Evolutionary conservation across 2,113 vertebrate genomes (phyloP).

Genomic region (Brienomyrus longianalis): DNA sequence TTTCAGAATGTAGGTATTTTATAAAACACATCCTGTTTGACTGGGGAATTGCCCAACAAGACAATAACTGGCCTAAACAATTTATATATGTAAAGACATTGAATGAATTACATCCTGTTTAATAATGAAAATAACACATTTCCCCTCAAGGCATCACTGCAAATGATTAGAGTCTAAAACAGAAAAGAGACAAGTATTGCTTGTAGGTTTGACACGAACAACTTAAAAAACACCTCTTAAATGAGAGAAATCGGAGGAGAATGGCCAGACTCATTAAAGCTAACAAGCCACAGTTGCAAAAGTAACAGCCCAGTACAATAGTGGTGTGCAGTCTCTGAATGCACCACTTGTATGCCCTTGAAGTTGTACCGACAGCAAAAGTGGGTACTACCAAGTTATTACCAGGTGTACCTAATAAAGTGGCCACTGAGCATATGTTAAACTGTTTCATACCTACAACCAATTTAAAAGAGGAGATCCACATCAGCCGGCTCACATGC

Average conservation of each 20-base stretch:
- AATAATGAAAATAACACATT: background rate
- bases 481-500: too few relatives aligned
- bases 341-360: background rate
- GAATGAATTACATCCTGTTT: background rate
- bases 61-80: constrained; percentile 46
- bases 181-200: background rate
- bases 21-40: constrained; percentile 39
- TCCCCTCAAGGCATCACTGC: background rate
- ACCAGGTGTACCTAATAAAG: too few relatives aligned
- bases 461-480: too few relatives aligned
- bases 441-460: too few relatives aligned
- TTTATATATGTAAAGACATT: constrained; percentile 11
- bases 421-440: too few relatives aligned
- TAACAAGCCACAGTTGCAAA: background rate
- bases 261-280: background rate
- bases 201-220: background rate
- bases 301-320: background rate
- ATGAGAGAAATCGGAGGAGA: background rate
- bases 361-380: too few relatives aligned
- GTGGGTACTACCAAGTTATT: too few relatives aligned
- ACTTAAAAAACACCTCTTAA: background rate
- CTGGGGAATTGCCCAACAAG: constrained; percentile 51
- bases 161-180: background rate
- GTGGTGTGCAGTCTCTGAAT: background rate
- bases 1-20: constrained; percentile 34